Conservation (phyloP, 2,113 vertebrate genomes). For the Ivindomyrus marchei region DNA sequence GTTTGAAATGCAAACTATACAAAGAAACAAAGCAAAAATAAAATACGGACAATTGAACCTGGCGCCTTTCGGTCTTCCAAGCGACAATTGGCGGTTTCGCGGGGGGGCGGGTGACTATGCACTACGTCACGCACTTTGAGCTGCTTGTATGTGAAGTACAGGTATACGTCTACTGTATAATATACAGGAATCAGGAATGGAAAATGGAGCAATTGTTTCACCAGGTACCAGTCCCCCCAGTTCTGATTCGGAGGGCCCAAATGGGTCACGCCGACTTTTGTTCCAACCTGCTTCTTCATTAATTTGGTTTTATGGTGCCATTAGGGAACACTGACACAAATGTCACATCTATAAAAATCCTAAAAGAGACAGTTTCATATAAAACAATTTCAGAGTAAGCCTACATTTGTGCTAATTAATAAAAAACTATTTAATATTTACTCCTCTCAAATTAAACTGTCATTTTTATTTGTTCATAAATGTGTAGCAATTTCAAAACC, state of each 20-base stretch:
- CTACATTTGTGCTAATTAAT: background rate
- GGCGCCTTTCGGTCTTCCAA: conserved; percentile 51
- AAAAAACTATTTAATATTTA: background rate
- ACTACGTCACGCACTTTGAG: background rate
- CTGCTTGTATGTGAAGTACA: background rate
- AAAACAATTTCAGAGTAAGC: background rate
- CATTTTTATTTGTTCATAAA: background rate
- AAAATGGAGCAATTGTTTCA: background rate
- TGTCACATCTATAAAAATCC: conserved; percentile 4
- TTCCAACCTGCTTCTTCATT: background rate
- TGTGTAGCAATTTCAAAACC: background rate
- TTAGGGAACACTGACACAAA: conserved; percentile 5
- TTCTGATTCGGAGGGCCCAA: background rate
- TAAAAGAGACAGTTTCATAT: background rate
- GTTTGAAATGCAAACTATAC: background rate
- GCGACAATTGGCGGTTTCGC: conserved; percentile 37
- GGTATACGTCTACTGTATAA: background rate
- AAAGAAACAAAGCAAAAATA: conserved; percentile 33
- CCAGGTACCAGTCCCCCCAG: background rate
- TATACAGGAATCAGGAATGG: background rate
- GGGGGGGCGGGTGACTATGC: background rate
- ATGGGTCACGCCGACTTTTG: background rate
- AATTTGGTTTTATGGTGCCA: background rate
- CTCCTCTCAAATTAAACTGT: background rate
- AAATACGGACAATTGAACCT: conserved; percentile 43